Base-by-base conservation (phyloP, 2,113 vertebrate genomes). In the Quiscalus mexicanus region DNA sequence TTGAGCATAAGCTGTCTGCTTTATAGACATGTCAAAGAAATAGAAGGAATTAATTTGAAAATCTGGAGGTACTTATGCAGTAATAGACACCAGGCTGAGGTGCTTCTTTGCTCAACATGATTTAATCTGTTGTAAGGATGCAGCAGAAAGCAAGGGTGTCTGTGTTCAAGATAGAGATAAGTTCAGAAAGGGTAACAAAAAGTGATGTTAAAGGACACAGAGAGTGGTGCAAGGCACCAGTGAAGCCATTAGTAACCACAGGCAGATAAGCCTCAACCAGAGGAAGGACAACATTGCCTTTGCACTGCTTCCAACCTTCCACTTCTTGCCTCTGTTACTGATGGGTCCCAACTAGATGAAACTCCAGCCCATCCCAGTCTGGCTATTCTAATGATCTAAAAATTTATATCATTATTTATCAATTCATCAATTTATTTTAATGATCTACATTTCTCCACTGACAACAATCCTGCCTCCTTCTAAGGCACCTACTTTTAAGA, bases 201-300 rank as follows among this genome's bases (percentile, higher is more conserved):
- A 42, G 39, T 52, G 53, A 27, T 33, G 13, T n/a, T 58, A 45
- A 78, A 62, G 0, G 3, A 23, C 33, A 18, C 0, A 41, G 1
- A 60, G 30, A 53, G 12, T 44, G 47, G 78, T 30, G 30, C 25
- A 52, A 70, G 56, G 49, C 52, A 70, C 8, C 35, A 71, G 7
- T 39, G 50, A 87, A 93, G 49, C 47, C 62, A 59, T 11, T 39
- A 47, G 44, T 41, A 52, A 93, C 6, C 50, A 47, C 47, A 75
- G 56, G 18, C 33, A 83, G 49, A 73, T 44, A 77, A 77, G 77
- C 22, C n/a, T 65, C 5, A 1, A 3, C 33, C 56, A 75, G 41
- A 85, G 23, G 41, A 91, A 69, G 33, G 31, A 41, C 10, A 11
- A 16, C 21, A 28, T 0, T 55, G 33, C 31, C 76, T 23, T 82